Evolutionary conservation across 2,888 invertebrate genomes (phyloP).

Genomic region (Amorpha juglandis): DNA sequence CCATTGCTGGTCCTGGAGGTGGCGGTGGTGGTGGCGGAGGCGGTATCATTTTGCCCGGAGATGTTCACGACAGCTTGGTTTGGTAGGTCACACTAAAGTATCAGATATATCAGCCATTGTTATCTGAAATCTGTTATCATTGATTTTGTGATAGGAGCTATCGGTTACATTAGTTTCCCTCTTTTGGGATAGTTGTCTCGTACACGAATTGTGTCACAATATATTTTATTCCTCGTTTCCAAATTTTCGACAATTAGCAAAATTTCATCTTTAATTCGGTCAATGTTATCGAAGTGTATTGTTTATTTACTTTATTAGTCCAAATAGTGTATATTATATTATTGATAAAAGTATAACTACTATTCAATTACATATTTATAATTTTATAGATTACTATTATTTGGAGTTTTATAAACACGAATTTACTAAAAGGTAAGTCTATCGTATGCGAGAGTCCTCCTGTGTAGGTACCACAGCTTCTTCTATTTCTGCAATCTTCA

Average conservation of each 20-base stretch:
- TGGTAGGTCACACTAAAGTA: constrained; percentile 4
- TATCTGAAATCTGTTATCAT: constrained; percentile 30
- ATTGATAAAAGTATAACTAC: too few relatives aligned
- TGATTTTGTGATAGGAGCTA: constrained; percentile 26
- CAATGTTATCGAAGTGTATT: background rate
- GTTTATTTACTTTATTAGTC: background rate
- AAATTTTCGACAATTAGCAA: background rate
- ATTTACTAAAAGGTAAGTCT: too few relatives aligned
- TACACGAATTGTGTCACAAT: background rate
- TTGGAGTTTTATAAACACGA: too few relatives aligned
- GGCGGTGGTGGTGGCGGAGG: constrained; percentile 41
- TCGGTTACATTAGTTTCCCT: constrained; percentile 7
- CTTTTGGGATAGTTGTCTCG: background rate
- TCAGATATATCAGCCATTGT: constrained; percentile 18
- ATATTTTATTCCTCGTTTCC: background rate
- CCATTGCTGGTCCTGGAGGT: constrained; percentile 31
- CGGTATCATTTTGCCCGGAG: constrained; percentile 21
- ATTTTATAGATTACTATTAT: too few relatives aligned
- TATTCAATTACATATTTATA: too few relatives aligned
- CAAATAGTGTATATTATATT: background rate
- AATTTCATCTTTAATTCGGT: background rate
- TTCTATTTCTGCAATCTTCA: too few relatives aligned
- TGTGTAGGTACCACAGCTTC: too few relatives aligned
- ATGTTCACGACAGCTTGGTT: constrained; percentile 14
- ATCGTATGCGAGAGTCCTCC: too few relatives aligned